Conservation (phyloP, 2,113 vertebrate genomes). For the Gambusia affinis region DNA sequence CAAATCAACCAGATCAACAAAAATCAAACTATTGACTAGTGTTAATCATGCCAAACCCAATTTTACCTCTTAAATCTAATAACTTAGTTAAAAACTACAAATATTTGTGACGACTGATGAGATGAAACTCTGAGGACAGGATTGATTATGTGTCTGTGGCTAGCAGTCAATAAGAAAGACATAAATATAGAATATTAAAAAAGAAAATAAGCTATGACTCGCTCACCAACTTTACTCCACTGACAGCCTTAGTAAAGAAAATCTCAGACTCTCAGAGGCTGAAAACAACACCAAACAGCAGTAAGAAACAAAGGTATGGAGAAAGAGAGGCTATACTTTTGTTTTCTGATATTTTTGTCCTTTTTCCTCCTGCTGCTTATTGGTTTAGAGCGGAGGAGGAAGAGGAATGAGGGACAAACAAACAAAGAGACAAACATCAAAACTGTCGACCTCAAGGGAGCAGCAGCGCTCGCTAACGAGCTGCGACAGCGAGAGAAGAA, state of each 20-base stretch:
- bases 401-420: conserved; percentile 70
- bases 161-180: conserved; percentile 3
- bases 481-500: conserved; percentile 58
- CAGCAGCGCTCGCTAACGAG: conserved; percentile 72
- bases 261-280: conserved; percentile 43
- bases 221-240: conserved; percentile 32
- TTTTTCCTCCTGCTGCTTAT: conserved; percentile 64
- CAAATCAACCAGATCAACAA: no score
- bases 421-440: conserved; percentile 80
- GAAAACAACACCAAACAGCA: conserved; percentile 53
- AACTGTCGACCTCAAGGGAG: conserved; percentile 69
- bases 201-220: conserved; percentile 41
- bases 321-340: conserved; percentile 23
- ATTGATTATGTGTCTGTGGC: not conserved
- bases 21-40: no score
- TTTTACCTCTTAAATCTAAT: no score
- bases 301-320: conserved; percentile 42
- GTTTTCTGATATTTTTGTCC: conserved; percentile 34
- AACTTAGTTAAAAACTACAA: no score
- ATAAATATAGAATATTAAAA: conserved; percentile 44
- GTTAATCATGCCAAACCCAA: no score
- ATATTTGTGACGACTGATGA: not conserved
- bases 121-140: not conserved
- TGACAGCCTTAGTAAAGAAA: conserved; percentile 33
- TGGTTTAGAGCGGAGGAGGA: conserved; percentile 68